Base-by-base conservation (phyloP, 2,797 vertebrate species). In the Sebastes paucispinis region DNA sequence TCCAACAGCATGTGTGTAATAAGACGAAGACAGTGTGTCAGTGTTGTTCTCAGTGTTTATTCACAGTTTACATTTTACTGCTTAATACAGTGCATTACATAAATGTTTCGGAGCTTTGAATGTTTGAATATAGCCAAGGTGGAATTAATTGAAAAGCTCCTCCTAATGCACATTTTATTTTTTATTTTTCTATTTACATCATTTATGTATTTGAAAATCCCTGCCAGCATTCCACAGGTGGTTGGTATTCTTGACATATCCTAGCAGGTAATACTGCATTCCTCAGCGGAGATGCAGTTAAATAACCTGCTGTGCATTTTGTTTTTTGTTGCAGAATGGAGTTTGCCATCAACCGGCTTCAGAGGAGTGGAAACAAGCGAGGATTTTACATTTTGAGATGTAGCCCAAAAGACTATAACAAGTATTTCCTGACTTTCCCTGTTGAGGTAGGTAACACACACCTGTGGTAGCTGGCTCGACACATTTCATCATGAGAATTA, bases 341-440 rank as follows among this genome's bases (percentile, higher is more conserved):
- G 93, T 98, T 98, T 88, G 97, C 98, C 69, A 95, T 97, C 77
- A 96, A 87, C 87, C 96, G 97, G 62, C 94, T 99, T 87, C 97
- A 96, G 72, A 97, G 95, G 84, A 95, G 95, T 3, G 97, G 97
- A 55, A 97, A 97, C 94, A 97, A 97, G 82, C 96, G 87, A 31
- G 98, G 98, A 47, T 87, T 96, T 79, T 99, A 97, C 39, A 96
- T 99, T 85, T 96, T 99, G 91, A 97, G 98, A 78, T 97, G 96
- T 77, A 98, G 97, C 89, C 98, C 98, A 4, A 99, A 98, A 92
- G 98, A 99, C 69, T 99, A 97, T 80, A 96, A 97, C 92, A 98
- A 97, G 77, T 99, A 98, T 89, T 98, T 98, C 90, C 95, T 99
- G 89, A 99, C 98, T 54, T 99, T 99, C 91, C 96, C 97, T 34